Conservation (phyloP, 2,888 invertebrate genomes). For the Petrolisthes manimaculis region DNA sequence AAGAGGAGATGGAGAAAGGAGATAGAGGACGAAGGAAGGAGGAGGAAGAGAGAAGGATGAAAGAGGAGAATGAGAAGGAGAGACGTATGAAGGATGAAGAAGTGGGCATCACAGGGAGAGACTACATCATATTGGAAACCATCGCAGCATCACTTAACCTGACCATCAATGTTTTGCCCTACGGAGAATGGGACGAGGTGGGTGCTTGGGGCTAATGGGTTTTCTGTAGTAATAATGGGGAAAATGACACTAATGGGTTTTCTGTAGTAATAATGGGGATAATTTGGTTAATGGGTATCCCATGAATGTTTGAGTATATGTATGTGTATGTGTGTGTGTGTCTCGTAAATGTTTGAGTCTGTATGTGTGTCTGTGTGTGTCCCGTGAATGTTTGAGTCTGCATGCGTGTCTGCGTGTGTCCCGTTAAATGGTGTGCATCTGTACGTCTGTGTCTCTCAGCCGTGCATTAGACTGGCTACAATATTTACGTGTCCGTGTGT, state of each 20-base stretch:
- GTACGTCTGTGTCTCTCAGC: not conserved
- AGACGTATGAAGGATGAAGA: not conserved
- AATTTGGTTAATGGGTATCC: too few relatives aligned
- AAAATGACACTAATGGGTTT: constrained; percentile 27
- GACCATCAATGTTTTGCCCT: constrained; percentile 32
- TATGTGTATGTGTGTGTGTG: not conserved
- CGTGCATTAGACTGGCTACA: not conserved
- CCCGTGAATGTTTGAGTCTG: not conserved
- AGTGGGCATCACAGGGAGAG: constrained; percentile 27
- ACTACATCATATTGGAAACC: constrained; percentile 29
- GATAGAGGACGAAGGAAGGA: too few relatives aligned
- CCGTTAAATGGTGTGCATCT: not conserved
- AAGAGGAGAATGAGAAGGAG: not conserved
- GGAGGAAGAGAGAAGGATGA: not conserved
- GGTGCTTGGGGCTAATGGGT: not conserved
- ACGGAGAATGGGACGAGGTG: constrained; percentile 19
- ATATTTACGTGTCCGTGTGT: too few relatives aligned
- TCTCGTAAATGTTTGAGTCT: not conserved
- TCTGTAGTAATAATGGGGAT: too few relatives aligned
- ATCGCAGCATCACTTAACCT: constrained; percentile 23
- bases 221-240: constrained; percentile 15
- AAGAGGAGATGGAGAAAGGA: too few relatives aligned
- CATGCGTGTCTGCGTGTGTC: not conserved
- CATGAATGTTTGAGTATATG: not conserved
- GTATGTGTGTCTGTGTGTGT: not conserved